A percentile compares a stretch with the other conserved stretches of the same genome.
phyloP scores from a whole-genome alignment of 2,797 vertebrate genomes.

The Taenioides sp. region DNA sequence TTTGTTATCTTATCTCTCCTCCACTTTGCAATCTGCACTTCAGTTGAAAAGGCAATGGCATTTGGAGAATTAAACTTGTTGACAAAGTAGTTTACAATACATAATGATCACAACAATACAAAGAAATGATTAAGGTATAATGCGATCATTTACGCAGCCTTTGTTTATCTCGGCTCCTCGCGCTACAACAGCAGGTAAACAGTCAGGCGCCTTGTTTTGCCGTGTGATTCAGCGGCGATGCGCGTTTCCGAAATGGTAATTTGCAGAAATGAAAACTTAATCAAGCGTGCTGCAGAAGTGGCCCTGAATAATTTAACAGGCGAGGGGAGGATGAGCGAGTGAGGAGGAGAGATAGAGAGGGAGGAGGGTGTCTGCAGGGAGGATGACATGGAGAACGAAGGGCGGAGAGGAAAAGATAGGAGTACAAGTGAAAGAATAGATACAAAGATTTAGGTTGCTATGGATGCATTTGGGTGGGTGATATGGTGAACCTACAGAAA shows the following conservation, averaged over 20 bases:
- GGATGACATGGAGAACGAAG: conserved; percentile 15
- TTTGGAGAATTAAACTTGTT: conserved; percentile 58
- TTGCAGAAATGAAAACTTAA: conserved; percentile 95
- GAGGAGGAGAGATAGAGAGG: conserved; percentile 29
- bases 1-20: conserved; percentile 5
- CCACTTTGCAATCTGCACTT: conserved; percentile 42
- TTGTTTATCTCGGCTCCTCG: conserved; percentile 50
- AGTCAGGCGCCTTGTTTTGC: conserved; percentile 75
- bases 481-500: background rate
- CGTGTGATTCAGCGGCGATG: conserved; percentile 73
- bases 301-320: conserved; percentile 87
- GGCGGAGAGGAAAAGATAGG: background rate
- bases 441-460: too few relatives aligned
- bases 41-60: conserved; percentile 29
- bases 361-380: conserved; percentile 1
- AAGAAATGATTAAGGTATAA: conserved; percentile 72
- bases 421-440: background rate
- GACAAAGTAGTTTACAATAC: conserved; percentile 65
- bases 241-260: conserved; percentile 81
- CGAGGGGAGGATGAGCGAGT: conserved; percentile 37
- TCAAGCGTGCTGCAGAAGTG: conserved; percentile 84
- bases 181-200: conserved; percentile 79
- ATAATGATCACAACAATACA: conserved; percentile 68
- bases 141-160: conserved; percentile 63
- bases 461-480: background rate